Evolutionary conservation across 2,888 invertebrate species (phyloP), one percentile per base, ranked within the genome.

Genomic region (Ophraella communa): DNA sequence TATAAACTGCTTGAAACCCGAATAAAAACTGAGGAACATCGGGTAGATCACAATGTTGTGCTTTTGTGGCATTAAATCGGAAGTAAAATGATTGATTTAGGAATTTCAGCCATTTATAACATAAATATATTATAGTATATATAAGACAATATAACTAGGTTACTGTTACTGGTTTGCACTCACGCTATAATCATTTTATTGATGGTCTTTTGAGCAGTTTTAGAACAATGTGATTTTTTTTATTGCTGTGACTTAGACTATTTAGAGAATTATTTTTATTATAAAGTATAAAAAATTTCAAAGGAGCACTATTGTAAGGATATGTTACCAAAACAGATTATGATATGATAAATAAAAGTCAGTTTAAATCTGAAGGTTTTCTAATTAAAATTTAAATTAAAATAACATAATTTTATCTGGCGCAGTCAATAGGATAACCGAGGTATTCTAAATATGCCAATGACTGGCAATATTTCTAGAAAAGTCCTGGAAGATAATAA

Each of bases 1-100:
- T 76, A 73, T 75, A 51, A 71, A 72, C 73, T 73, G 74, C 73
- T 75, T 71, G 69, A 69, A 66, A 54, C 62, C 30, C 68, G 53
- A 57, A 65, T 68, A 69, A 68, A 70, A 69, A 76, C 75, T 73
- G 72, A 60, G 44, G 49, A 54, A 35, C 69, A 71, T 68, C 56
- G 49, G 51, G 51, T 52, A 56, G 47, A 58, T 62, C 68, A 65
- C 65, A 60, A 60, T 56, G 44, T 57, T 51, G 51, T 65, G 55
- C 59, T 54, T 55, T 57, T 51, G 67, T 60, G 53, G 60, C 35
- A 39, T 35, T 54, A 54, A 42, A 54, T 54, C 35, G 54, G 42
- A 54, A 55, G 47, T 63, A 62, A 68, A 69, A 65, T 74, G 70
- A 75, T 73, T 72, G 73, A 74, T 60, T 60, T 51, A 17, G 44